These are phyloP conservation scores for Holacanthella duospinosa DNA, from an alignment of 2,888 invertebrate species.

Conservation along the genomic window DNA sequence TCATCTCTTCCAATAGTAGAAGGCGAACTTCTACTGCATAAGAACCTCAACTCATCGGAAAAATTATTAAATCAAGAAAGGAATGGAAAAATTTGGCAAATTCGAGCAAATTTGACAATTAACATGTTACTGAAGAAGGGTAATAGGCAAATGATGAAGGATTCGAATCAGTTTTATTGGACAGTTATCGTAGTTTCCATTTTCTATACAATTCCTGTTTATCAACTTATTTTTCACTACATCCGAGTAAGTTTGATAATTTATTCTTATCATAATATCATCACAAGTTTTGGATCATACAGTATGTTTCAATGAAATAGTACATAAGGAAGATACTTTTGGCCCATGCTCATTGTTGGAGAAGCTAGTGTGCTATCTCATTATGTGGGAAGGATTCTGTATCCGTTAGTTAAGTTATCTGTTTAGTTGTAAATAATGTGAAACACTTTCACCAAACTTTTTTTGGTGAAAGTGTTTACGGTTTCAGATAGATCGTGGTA, in stretches of 20 bases:
- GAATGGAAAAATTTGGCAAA: conserved; percentile 5
- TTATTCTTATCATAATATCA: neutral
- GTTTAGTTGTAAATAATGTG: no score
- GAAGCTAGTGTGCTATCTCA: no score
- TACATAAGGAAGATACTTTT: no score
- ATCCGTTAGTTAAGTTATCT: no score
- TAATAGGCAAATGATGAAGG: conserved; percentile 5
- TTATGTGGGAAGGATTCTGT: no score
- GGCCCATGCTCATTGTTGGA: no score
- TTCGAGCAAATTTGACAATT: conserved; percentile 13
- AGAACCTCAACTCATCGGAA: neutral
- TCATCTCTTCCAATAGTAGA: no score
- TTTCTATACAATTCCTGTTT: conserved; percentile 34
- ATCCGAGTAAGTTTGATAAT: conserved; percentile 17
- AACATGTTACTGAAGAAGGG: conserved; percentile 10
- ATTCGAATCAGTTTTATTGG: conserved; percentile 31
- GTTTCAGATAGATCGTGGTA: no score
- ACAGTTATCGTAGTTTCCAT: conserved; percentile 30
- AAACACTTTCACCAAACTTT: no score
- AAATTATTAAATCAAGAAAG: neutral
- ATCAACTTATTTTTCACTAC: conserved; percentile 33
- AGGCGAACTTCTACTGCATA: neutral
- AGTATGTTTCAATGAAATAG: no score
- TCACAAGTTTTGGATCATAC: conserved; percentile 28
- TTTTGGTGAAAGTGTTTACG: no score